These are phyloP conservation scores for Nephrocerus scutellatus DNA, from an alignment of 2,888 invertebrate genomes.

Conservation along the genomic window DNA sequence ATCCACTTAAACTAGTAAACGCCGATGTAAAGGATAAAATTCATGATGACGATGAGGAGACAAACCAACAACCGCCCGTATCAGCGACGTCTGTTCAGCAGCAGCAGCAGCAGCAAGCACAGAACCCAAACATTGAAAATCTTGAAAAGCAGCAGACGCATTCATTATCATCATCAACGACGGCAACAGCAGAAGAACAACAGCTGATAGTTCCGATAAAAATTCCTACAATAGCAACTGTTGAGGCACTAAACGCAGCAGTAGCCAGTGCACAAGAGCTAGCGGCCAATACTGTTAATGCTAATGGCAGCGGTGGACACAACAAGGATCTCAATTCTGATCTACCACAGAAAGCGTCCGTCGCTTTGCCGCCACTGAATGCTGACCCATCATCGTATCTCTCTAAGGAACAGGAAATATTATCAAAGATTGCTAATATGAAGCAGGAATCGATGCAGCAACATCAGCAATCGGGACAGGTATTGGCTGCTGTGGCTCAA, in stretches of 20 bases:
- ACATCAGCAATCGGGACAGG: too few relatives aligned
- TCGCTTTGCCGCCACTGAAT: too few relatives aligned
- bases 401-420: conserved; percentile 44
- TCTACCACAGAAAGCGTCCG: too few relatives aligned
- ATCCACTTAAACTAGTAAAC: too few relatives aligned
- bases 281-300: conserved; percentile 25
- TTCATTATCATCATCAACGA: conserved; percentile 15
- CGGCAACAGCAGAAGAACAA: conserved; percentile 14
- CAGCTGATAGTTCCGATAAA: conserved; percentile 26
- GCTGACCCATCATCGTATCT: too few relatives aligned
- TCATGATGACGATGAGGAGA: conserved; percentile 45
- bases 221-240: conserved; percentile 38
- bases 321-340: conserved; percentile 15
- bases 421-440: conserved; percentile 46
- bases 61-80: conserved; percentile 42
- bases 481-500: too few relatives aligned
- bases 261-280: conserved; percentile 30
- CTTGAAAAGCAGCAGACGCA: conserved; percentile 11
- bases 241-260: conserved; percentile 38
- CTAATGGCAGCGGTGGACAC: conserved; percentile 19
- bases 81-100: conserved; percentile 10
- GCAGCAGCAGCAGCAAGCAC: conserved; percentile 7
- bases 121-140: conserved; percentile 5
- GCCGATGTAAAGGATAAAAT: conserved; percentile 38
- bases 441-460: conserved; percentile 42